Conservation (phyloP, 2,888 invertebrate species). For the Apodemia duryi region DNA sequence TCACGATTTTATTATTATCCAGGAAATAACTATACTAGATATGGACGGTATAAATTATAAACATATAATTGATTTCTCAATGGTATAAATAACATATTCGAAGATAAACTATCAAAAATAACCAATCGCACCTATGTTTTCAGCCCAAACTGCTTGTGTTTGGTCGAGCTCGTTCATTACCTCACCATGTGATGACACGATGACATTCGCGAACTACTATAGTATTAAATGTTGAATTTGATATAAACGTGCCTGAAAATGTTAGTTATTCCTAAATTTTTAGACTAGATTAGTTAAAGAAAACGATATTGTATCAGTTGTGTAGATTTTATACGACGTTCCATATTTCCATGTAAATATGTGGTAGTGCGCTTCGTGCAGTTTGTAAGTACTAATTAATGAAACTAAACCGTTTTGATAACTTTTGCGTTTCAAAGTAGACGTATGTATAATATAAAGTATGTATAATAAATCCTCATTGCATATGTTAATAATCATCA, state of each 20-base stretch:
- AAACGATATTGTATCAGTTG: conserved; percentile 45
- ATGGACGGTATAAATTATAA: no score
- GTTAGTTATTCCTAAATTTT: conserved; percentile 33
- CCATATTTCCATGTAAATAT: conserved; percentile 48
- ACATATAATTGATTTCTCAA: no score
- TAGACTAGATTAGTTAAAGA: conserved; percentile 30
- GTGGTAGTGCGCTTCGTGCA: conserved; percentile 21
- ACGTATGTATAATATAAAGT: no score
- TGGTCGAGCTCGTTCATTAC: background rate
- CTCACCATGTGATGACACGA: background rate
- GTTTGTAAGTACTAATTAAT: conserved; percentile 4
- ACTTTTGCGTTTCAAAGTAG: no score
- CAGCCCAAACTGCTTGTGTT: background rate
- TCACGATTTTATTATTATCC: no score
- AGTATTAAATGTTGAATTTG: conserved; percentile 27
- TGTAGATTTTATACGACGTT: conserved; percentile 71
- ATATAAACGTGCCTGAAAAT: conserved; percentile 64
- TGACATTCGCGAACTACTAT: conserved; percentile 18
- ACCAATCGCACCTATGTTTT: background rate
- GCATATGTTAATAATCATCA: no score
- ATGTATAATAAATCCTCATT: no score
- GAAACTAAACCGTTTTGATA: no score
- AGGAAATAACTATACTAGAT: no score
- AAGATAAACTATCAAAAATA: no score
- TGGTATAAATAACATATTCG: no score